Base-by-base conservation (phyloP, 2,797 vertebrate species). In the Enteromius trimaculatus region DNA sequence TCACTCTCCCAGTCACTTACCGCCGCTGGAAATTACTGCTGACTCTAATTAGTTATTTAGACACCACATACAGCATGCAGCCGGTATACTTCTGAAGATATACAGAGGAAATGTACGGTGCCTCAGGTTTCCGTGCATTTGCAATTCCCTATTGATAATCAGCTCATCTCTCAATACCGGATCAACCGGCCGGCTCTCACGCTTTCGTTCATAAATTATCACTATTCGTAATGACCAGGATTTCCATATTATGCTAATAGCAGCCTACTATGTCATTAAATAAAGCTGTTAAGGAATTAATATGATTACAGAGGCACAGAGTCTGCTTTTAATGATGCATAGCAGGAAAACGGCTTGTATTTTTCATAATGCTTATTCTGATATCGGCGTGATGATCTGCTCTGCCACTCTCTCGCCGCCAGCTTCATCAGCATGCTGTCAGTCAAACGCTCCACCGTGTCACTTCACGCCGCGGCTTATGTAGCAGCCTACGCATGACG, bases 221-320 rank as follows among this genome's bases (percentile, higher is more conserved):
- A 23, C 9, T 2, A 78, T 85, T 88, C 91, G 82, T 94, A 95
- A 95, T 93, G 91, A 90, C 92, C 89, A 84, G 87, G 90, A 96
- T 95, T 96, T 95, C 92, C 94, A 93, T 94, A 94, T 92, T 93
- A 92, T 93, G 90, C 69, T 95, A 95, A 94, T 94, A 92, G 91
- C 84, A 91, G 93, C 89, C 92, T 91, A 94, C 89, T 89, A 93
- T 93, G 95, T 96, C 95, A 96, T 95, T 96, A 93, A 96, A 94
- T 93, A 95, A 95, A 94, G 90, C 92, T 90, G 94, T 94, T 92
- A 94, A 93, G 92, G 93, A 94, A 94, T 93, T 91, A 94, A 92
- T 90, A 86, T 64, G 90, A 94, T 93, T 93, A 92, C 90, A 91
- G 91, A 91, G 92, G 80, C 64, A 53, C 81, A 74, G 90, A 84